phyloP scores from a whole-genome alignment of 2,797 vertebrate species.

The Okamejei kenojei region DNA sequence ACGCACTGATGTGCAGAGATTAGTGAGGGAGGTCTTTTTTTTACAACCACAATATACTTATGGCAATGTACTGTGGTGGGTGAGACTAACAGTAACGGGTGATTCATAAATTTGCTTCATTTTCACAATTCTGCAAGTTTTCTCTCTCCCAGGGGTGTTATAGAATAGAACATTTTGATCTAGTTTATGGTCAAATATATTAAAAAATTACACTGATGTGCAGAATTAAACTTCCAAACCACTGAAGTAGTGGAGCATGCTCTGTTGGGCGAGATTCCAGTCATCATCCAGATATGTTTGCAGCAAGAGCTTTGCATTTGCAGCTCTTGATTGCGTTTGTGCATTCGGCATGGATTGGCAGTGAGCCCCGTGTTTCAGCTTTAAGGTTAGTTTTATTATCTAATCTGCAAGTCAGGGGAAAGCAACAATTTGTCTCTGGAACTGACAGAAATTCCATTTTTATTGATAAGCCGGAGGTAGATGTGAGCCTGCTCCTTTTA shows the following conservation, averaged over 20 bases:
- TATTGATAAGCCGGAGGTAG: background rate
- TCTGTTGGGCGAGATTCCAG: background rate
- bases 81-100: background rate
- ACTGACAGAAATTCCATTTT: background rate
- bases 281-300: background rate
- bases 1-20: background rate
- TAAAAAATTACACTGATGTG: background rate
- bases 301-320: background rate
- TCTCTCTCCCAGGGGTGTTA: background rate
- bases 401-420: background rate
- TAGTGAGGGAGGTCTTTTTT: background rate
- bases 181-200: background rate
- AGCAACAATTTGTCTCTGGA: background rate
- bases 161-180: background rate
- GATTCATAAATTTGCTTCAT: background rate
- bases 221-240: background rate
- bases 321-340: background rate
- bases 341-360: background rate
- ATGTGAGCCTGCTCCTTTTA: background rate
- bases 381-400: background rate
- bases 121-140: background rate
- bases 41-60: background rate
- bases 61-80: background rate
- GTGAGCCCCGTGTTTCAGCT: background rate
- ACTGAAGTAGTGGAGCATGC: constrained; percentile 9